Evolutionary conservation across 2,888 invertebrate genomes (phyloP).

Genomic region (Abrostola tripartita): DNA sequence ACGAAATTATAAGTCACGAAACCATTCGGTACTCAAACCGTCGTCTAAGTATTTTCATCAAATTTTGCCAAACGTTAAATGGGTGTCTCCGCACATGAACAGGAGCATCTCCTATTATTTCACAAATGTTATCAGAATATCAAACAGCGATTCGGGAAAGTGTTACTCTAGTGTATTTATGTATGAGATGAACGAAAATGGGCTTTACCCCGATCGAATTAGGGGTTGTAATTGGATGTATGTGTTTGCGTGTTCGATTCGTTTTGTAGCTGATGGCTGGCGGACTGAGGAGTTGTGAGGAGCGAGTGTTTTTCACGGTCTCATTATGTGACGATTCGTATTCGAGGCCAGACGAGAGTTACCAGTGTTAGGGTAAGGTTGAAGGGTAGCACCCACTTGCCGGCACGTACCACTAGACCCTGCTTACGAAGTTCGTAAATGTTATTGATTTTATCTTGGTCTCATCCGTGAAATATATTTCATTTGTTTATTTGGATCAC

Average conservation of each 20-base stretch:
- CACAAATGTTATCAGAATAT: slow-evolving; percentile 83
- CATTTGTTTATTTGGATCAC: slow-evolving; percentile 53
- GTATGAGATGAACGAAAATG: slow-evolving; percentile 47
- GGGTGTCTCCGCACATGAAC: slow-evolving; percentile 70
- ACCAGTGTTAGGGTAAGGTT: slow-evolving; percentile 70
- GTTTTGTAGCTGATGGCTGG: slow-evolving; percentile 63
- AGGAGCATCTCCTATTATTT: slow-evolving; percentile 78
- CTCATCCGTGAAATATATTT: slow-evolving; percentile 51
- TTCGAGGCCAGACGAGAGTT: slow-evolving; percentile 74
- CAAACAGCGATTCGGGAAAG: slow-evolving; percentile 74
- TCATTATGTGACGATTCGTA: slow-evolving; percentile 85
- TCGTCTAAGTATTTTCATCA: slow-evolving; percentile 70
- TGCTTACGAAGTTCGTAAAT: slow-evolving; percentile 67
- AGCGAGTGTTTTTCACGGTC: slow-evolving; percentile 85
- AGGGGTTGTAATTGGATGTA: slow-evolving; percentile 64
- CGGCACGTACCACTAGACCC: slow-evolving; percentile 67
- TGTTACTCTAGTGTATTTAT: slow-evolving; percentile 43
- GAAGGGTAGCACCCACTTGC: slow-evolving; percentile 64
- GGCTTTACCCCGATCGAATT: slow-evolving; percentile 56
- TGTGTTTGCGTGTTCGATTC: slow-evolving; percentile 56
- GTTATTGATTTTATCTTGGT: slow-evolving; percentile 68
- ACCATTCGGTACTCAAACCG: slow-evolving; percentile 48
- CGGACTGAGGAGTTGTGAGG: slow-evolving; percentile 72
- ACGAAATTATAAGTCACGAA: slow-evolving; percentile 58
- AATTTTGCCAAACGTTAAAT: slow-evolving; percentile 67